These are phyloP conservation scores for Tridacna gigas DNA, from an alignment of 2,888 invertebrate species.

Conservation along the genomic window DNA sequence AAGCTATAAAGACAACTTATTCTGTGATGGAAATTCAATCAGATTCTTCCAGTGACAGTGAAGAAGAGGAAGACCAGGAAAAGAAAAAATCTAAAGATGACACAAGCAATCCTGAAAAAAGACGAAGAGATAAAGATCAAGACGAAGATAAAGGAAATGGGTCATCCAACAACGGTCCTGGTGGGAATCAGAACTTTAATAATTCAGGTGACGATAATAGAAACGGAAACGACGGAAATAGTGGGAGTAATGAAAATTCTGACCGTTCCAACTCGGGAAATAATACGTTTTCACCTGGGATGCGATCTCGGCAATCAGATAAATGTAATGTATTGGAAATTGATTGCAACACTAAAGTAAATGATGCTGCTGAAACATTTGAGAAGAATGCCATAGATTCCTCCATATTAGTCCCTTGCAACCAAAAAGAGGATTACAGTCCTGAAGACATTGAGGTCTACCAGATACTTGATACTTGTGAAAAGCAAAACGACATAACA, in stretches of 20 bases:
- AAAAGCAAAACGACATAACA: constrained; percentile 32
- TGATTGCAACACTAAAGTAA: not conserved
- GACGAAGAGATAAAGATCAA: constrained; percentile 33
- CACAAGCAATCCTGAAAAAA: constrained; percentile 1
- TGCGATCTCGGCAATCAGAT: constrained; percentile 37
- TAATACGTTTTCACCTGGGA: constrained; percentile 34
- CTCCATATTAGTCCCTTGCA: not conserved
- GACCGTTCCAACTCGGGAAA: not conserved
- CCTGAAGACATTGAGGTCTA: constrained; percentile 50
- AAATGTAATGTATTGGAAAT: not conserved
- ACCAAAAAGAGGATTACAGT: not conserved
- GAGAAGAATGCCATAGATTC: not conserved
- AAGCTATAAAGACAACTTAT: not conserved
- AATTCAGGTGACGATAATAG: constrained; percentile 18
- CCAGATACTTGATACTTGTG: constrained; percentile 45
- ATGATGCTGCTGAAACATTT: not conserved
- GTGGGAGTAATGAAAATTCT: not conserved
- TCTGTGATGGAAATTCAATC: constrained; percentile 7
- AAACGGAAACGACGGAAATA: constrained; percentile 13
- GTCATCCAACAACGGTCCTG: not conserved
- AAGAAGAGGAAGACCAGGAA: constrained; percentile 33
- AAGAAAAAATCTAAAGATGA: constrained; percentile 35
- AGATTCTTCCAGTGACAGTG: constrained; percentile 22
- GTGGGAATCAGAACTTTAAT: not conserved
- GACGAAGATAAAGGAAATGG: constrained; percentile 33